These are phyloP conservation scores for Entomobrya proxima DNA, from an alignment of 2,888 invertebrate genomes.

Conservation along the genomic window DNA sequence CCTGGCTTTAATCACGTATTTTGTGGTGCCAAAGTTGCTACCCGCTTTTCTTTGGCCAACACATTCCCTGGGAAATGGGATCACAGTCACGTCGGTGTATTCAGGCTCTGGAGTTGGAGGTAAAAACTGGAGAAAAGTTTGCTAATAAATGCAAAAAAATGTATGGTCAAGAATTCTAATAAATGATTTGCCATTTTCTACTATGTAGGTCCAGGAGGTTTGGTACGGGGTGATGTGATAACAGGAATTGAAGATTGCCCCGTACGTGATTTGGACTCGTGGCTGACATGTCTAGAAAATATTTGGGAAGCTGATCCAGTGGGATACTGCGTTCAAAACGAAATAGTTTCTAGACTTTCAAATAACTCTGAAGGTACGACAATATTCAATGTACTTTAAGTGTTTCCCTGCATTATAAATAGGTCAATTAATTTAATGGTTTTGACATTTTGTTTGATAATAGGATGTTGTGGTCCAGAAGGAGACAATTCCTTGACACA, in stretches of 20 bases:
- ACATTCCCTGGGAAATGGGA: constrained; percentile 72
- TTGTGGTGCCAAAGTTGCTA: constrained; percentile 73
- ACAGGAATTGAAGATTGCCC: constrained; percentile 74
- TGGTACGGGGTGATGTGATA: constrained; percentile 74
- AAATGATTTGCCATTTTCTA: constrained; percentile 9
- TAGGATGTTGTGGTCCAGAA: constrained; percentile 74
- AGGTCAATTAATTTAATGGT: background rate
- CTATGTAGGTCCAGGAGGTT: constrained; percentile 72
- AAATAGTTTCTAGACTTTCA: constrained; percentile 70
- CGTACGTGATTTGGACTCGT: constrained; percentile 73
- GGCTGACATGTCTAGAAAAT: constrained; percentile 74
- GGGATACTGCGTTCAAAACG: constrained; percentile 73
- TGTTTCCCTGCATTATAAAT: background rate
- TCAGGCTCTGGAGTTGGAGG: constrained; percentile 74
- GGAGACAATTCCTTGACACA: constrained; percentile 74
- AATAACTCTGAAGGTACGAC: constrained; percentile 74
- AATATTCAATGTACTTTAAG: background rate
- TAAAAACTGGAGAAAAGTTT: constrained; percentile 18
- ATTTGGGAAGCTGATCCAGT: constrained; percentile 74
- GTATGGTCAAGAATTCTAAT: background rate
- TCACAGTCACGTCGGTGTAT: constrained; percentile 73
- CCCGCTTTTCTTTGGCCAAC: constrained; percentile 74
- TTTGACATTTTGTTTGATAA: background rate
- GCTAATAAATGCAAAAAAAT: background rate
- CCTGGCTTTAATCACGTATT: constrained; percentile 73